Evolutionary conservation across 2,113 vertebrate genomes (phyloP).

Genomic region (Amphiprion percula): DNA sequence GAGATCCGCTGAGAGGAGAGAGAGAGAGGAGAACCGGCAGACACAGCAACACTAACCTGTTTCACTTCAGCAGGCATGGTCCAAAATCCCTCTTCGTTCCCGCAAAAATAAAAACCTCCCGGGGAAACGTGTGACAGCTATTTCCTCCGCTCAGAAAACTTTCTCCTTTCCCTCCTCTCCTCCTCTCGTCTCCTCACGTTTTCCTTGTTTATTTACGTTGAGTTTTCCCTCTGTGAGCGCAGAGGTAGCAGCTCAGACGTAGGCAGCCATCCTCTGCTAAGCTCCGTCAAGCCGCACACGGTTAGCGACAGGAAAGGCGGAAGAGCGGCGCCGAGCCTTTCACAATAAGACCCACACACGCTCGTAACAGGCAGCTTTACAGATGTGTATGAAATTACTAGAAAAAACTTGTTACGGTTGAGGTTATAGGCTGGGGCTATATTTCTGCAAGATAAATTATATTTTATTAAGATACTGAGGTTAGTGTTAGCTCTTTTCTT

Average conservation of each 20-base stretch:
- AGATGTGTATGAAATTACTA: not conserved
- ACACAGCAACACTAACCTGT: constrained; percentile 86
- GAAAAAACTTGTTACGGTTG: no score
- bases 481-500: no score
- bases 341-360: constrained; percentile 41
- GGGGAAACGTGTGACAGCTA: constrained; percentile 36
- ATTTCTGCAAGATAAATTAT: no score
- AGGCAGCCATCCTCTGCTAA: constrained; percentile 80
- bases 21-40: constrained; percentile 41
- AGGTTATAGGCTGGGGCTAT: no score
- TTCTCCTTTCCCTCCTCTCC: constrained; percentile 65
- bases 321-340: constrained; percentile 11
- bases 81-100: constrained; percentile 64
- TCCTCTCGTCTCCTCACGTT: constrained; percentile 58
- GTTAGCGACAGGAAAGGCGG: not conserved
- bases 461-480: no score
- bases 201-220: constrained; percentile 56
- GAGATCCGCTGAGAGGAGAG: constrained; percentile 34
- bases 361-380: not conserved
- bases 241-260: constrained; percentile 79
- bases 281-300: constrained; percentile 26
- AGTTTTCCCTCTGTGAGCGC: constrained; percentile 71
- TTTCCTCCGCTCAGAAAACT: constrained; percentile 66
- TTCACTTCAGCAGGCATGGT: constrained; percentile 91
- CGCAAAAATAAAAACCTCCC: constrained; percentile 46